Evolutionary conservation across 2,888 invertebrate species (phyloP).

Genomic region (Furcula furcula): DNA sequence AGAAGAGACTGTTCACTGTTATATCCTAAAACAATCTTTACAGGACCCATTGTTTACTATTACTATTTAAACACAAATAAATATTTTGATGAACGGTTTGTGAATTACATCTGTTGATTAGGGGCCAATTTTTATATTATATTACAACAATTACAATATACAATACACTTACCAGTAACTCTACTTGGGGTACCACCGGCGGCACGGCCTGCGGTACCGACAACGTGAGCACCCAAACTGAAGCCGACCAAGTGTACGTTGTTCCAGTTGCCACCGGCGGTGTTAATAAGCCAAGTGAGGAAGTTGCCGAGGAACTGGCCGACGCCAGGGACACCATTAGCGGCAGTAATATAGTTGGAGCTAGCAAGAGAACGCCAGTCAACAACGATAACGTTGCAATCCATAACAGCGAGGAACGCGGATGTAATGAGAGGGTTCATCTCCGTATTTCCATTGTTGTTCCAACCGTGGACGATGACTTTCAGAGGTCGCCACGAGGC

Average conservation of each 20-base stretch:
- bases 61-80: too few relatives aligned
- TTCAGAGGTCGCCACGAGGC: conserved; percentile 31
- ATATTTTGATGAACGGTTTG: too few relatives aligned
- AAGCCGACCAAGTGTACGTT: conserved; percentile 52
- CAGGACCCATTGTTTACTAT: too few relatives aligned
- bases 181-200: conserved; percentile 29
- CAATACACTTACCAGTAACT: conserved; percentile 35
- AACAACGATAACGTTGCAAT: conserved; percentile 48
- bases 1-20: too few relatives aligned
- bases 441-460: conserved; percentile 28
- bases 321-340: conserved; percentile 24
- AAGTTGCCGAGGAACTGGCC: conserved; percentile 37
- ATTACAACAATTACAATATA: neutral
- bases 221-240: conserved; percentile 58
- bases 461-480: conserved; percentile 51
- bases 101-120: too few relatives aligned
- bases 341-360: conserved; percentile 10
- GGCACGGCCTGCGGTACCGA: conserved; percentile 45
- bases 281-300: conserved; percentile 42
- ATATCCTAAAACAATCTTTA: too few relatives aligned
- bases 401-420: conserved; percentile 35
- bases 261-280: conserved; percentile 42
- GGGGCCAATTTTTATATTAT: too few relatives aligned
- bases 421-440: conserved; percentile 34
- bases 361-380: conserved; percentile 43